Evolutionary conservation across 2,888 invertebrate genomes (phyloP).

Genomic region (Andrena fulva): DNA sequence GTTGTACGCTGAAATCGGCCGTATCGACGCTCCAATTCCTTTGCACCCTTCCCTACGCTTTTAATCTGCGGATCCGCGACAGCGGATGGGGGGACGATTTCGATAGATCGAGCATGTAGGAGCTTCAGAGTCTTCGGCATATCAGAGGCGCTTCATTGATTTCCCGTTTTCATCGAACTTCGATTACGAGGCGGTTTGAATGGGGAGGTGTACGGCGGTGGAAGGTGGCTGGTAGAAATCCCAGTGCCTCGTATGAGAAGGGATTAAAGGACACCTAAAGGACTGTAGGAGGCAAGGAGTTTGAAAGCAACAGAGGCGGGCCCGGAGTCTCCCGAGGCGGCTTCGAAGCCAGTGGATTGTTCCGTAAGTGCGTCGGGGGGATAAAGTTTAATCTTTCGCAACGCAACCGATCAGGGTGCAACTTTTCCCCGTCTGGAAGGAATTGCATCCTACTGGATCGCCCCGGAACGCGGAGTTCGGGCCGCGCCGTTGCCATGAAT

Average conservation of each 20-base stretch:
- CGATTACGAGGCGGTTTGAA: too few species aligned
- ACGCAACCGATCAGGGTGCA: constrained; percentile 52
- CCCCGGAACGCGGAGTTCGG: constrained; percentile 39
- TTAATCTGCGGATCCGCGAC: neutral
- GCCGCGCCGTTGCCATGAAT: constrained; percentile 49
- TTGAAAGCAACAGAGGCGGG: neutral
- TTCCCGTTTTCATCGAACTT: too few species aligned
- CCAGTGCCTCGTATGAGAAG: neutral
- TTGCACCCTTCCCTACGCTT: neutral
- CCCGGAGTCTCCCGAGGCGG: constrained; percentile 6
- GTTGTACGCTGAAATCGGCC: constrained; percentile 7
- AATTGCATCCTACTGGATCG: constrained; percentile 44
- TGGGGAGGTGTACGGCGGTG: too few species aligned
- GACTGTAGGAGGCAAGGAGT: neutral
- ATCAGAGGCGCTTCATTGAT: too few species aligned
- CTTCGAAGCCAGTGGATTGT: constrained; percentile 33
- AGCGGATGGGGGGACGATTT: too few species aligned
- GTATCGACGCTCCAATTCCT: constrained; percentile 25
- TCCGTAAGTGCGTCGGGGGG: constrained; percentile 45
- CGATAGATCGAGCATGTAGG: too few species aligned
- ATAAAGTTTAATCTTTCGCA: constrained; percentile 63
- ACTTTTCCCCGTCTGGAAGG: constrained; percentile 46
- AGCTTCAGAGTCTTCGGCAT: too few species aligned
- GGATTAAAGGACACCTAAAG: constrained; percentile 20
- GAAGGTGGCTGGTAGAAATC: too few species aligned